Evolutionary conservation across 2,888 invertebrate species (phyloP).

Genomic region (Erebia ligea): DNA sequence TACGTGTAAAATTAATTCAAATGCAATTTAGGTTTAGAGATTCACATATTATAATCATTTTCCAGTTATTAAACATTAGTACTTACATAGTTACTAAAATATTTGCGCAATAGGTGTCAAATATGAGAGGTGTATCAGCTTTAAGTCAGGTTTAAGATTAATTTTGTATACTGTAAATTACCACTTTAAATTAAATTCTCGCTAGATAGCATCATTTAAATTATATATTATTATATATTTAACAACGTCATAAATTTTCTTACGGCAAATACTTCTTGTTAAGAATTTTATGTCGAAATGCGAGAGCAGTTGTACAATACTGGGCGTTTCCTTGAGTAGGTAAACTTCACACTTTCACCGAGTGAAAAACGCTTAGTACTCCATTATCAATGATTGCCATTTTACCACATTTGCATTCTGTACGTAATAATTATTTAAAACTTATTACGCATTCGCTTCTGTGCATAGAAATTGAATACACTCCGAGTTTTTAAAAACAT

Average conservation of each 20-base stretch:
- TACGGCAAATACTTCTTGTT: conserved; percentile 22
- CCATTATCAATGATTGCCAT: conserved; percentile 29
- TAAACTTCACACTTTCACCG: conserved; percentile 40
- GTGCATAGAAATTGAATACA: neutral
- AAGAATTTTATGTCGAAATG: conserved; percentile 34
- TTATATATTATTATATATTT: neutral
- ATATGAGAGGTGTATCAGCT: neutral
- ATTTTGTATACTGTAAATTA: neutral
- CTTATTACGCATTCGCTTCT: conserved; percentile 6
- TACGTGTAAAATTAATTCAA: no score
- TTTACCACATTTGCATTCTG: conserved; percentile 19
- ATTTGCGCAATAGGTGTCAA: neutral
- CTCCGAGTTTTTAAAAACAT: neutral
- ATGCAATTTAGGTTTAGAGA: no score
- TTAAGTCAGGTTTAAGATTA: neutral
- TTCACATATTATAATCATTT: no score
- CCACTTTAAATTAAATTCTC: neutral
- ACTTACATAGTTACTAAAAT: no score
- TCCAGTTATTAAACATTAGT: no score
- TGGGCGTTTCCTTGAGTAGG: conserved; percentile 36
- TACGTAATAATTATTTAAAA: conserved; percentile 13
- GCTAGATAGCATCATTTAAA: neutral
- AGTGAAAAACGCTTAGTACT: conserved; percentile 33
- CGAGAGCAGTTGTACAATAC: conserved; percentile 42
- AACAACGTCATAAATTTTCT: neutral